A percentile compares a stretch with the other conserved stretches of the same genome.
These are phyloP conservation scores for Radopholus similis DNA, from an alignment of 1,140 invertebrate species.

Conservation along the genomic window DNA sequence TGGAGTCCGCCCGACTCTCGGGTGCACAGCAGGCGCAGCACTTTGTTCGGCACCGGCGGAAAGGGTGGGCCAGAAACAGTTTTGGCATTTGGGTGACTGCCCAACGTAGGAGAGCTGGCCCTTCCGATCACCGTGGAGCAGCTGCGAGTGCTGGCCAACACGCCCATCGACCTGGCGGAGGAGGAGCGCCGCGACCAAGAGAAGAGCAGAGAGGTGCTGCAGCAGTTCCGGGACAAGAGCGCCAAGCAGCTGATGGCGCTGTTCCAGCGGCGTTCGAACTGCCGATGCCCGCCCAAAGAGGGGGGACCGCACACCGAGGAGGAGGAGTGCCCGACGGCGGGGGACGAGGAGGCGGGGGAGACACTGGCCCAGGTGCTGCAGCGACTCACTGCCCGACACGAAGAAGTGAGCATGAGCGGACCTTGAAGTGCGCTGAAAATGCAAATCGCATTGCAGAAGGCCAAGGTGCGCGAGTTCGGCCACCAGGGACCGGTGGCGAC, in stretches of 20 bases:
- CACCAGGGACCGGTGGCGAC: constrained; percentile 15
- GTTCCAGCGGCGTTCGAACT: constrained; percentile 7
- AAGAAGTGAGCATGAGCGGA: constrained; percentile 2
- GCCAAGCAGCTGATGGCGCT: constrained; percentile 32
- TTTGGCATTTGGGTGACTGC: background rate
- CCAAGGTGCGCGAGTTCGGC: constrained; percentile 35
- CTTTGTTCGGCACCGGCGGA: constrained; percentile 15
- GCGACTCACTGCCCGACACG: constrained; percentile 25
- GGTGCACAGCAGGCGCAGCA: constrained; percentile 22
- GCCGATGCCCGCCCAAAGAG: background rate
- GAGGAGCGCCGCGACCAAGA: constrained; percentile 42
- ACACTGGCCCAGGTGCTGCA: constrained; percentile 24
- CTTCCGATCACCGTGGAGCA: constrained; percentile 39
- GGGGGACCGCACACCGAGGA: background rate
- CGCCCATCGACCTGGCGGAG: constrained; percentile 32
- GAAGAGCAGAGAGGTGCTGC: constrained; percentile 35
- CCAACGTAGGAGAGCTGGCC: constrained; percentile 12
- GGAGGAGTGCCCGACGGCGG: background rate
- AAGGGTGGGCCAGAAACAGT: background rate
- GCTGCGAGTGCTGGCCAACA: constrained; percentile 30
- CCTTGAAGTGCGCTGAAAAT: background rate
- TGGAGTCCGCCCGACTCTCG: constrained; percentile 39
- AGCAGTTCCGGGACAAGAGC: constrained; percentile 32
- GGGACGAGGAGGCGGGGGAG: background rate
- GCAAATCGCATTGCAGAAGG: constrained; percentile 5